A percentile compares a stretch with the other conserved stretches of the same genome.
These are phyloP conservation scores for Sphaeridia pumilis DNA, from an alignment of 2,888 invertebrate genomes.

Conservation along the genomic window DNA sequence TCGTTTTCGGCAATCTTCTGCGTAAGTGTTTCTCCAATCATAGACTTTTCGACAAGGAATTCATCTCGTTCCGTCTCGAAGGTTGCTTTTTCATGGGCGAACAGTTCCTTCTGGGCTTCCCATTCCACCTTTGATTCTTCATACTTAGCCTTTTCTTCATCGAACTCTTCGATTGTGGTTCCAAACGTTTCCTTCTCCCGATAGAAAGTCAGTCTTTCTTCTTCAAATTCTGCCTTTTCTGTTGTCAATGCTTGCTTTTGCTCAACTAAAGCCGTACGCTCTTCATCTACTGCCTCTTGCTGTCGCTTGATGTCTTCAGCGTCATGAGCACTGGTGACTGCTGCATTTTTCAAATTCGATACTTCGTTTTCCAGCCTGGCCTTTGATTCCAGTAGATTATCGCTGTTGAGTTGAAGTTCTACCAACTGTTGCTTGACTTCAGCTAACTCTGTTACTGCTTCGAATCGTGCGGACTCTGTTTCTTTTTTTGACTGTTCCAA, in stretches of 20 bases:
- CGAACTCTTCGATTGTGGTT: constrained; percentile 5
- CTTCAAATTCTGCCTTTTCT: constrained; percentile 48
- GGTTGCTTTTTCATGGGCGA: constrained; percentile 40
- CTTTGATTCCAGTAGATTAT: background rate
- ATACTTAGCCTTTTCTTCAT: constrained; percentile 13
- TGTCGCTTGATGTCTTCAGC: constrained; percentile 52
- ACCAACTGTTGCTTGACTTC: constrained; percentile 11
- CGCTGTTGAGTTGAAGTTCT: constrained; percentile 5
- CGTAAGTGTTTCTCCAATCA: constrained; percentile 41
- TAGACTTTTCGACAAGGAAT: background rate
- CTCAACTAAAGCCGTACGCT: constrained; percentile 52
- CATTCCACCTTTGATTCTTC: constrained; percentile 31
- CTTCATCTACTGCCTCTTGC: constrained; percentile 49
- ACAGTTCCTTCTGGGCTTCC: constrained; percentile 38
- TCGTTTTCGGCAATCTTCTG: constrained; percentile 37
- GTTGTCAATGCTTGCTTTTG: constrained; percentile 50
- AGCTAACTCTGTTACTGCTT: constrained; percentile 14
- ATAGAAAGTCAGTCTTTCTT: constrained; percentile 37
- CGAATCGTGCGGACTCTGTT: constrained; percentile 14
- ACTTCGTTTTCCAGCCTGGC: background rate
- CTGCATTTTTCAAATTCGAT: background rate
- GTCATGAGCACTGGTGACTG: constrained; percentile 31
- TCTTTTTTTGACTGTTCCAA: constrained; percentile 17
- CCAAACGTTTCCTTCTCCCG: constrained; percentile 11
- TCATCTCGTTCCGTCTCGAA: constrained; percentile 20